phyloP scores from a whole-genome alignment of 2,797 vertebrate genomes.

The Apodemus agrarius region DNA sequence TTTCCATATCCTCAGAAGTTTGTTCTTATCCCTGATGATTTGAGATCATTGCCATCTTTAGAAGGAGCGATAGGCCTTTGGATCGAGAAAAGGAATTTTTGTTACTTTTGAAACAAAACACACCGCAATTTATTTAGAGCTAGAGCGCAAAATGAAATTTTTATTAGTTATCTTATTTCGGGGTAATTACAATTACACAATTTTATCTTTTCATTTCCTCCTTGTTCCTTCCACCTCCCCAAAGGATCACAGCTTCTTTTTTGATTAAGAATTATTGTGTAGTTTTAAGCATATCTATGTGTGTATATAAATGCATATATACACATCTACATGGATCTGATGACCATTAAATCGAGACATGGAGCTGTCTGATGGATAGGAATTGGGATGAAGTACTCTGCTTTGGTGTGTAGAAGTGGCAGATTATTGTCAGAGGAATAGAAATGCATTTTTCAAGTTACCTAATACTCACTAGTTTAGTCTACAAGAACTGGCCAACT shows the following conservation, averaged over 20 bases:
- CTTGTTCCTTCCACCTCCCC: neutral
- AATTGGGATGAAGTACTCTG: neutral
- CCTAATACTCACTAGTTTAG: neutral
- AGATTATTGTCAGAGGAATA: neutral
- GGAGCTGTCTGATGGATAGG: neutral
- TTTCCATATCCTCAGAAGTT: neutral
- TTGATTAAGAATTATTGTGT: neutral
- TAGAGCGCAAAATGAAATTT: neutral
- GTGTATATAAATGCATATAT: no score
- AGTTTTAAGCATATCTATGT: neutral
- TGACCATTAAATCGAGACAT: no score
- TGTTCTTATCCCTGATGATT: neutral
- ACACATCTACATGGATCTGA: neutral
- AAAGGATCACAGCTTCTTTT: no score
- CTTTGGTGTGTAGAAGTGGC: neutral
- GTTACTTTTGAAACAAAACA: slow-evolving; percentile 1
- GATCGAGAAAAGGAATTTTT: neutral
- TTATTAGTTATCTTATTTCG: neutral
- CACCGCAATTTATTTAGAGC: neutral
- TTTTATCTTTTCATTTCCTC: neutral
- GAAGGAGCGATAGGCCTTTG: neutral
- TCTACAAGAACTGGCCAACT: neutral
- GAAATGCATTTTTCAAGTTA: neutral
- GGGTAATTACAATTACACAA: neutral
- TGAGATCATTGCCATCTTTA: slow-evolving; percentile 6